A percentile compares a stretch with the other conserved stretches of the same genome.
phyloP scores from a whole-genome alignment of 2,113 vertebrate genomes.

The Rousettus leschenaultii region DNA sequence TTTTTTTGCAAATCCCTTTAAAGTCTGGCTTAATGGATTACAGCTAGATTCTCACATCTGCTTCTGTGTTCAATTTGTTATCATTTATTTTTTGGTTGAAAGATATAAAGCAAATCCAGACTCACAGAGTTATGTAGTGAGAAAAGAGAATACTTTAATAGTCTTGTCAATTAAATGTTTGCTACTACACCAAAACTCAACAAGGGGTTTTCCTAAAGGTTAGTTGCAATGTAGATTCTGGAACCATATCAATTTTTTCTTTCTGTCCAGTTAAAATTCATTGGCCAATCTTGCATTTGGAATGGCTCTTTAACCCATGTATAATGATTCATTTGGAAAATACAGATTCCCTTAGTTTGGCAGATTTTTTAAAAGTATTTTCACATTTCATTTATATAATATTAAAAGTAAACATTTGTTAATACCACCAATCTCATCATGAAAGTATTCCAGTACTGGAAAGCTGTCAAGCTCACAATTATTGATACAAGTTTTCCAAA shows the following conservation, averaged over 20 bases:
- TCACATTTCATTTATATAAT: background rate
- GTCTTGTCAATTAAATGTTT: background rate
- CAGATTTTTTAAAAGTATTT: background rate
- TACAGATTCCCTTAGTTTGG: background rate
- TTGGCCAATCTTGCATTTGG: background rate
- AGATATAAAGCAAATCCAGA: background rate
- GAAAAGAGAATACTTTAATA: background rate
- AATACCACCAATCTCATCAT: background rate
- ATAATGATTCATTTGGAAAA: background rate
- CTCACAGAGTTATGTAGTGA: background rate
- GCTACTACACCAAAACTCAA: constrained; percentile 44
- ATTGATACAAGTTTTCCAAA: constrained; percentile 7
- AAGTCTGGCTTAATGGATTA: background rate
- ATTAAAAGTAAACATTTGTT: background rate
- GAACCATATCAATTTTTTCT: background rate
- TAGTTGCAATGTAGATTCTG: background rate
- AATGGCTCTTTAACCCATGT: background rate
- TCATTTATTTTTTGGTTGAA: background rate
- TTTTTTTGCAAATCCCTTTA: background rate
- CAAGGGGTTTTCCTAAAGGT: background rate
- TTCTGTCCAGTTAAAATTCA: background rate
- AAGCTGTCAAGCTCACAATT: background rate
- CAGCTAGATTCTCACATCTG: background rate
- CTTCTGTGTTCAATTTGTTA: background rate
- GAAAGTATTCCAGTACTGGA: background rate